Base-by-base conservation (phyloP, 2,797 vertebrate species). In the Rhabdomys pumilio region DNA sequence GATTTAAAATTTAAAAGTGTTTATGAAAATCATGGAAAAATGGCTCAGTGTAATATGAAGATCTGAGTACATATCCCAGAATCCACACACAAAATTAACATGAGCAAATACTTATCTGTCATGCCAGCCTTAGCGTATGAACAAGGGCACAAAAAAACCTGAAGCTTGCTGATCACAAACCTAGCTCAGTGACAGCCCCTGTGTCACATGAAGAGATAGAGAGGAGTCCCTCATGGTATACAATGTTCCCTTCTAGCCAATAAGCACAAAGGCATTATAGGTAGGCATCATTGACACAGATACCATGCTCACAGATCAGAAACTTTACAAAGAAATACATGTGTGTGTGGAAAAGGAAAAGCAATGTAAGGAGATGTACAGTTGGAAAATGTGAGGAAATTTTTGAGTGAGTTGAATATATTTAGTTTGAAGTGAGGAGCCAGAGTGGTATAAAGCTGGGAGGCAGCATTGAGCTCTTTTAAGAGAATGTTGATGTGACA, bases 351-450 rank as follows among this genome's bases (percentile, higher is more conserved):
- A 90, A 2, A 1, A 50, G 4, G 13, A 26, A 82, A 82, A 82
- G 29, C 53, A 89, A 50, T 31, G 29, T 50, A 67, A 1, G 44
- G 29, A 86, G n/a, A 73, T 86, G 9, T 34, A 2, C 0, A 59
- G 2, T 20, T 96, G 2, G 19, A 7, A 29, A 72, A 12, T 55
- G 15, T 1, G 3, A 38, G 79, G 29, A 41, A 59, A 53, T 38
- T 75, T 86, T 77, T 55, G 61, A 85, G 8, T 29, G 13, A 81
- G 14, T 22, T 6, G 2, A 67, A 81, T 50, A 57, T 75, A 53
- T 67, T 89, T 92, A 81, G 79, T 93, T 79, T 72, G 34, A 92
- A 72, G 24, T 50, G 13, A 93, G 61, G 10, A 88, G 11, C 3
- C 38, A 31, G 5, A 76, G 4, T 24, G 53, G 4, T 22, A 22